Evolutionary conservation across 92 coral and sea anemone genomes (phyloP).

Genomic region (Blastomussa wellsi): DNA sequence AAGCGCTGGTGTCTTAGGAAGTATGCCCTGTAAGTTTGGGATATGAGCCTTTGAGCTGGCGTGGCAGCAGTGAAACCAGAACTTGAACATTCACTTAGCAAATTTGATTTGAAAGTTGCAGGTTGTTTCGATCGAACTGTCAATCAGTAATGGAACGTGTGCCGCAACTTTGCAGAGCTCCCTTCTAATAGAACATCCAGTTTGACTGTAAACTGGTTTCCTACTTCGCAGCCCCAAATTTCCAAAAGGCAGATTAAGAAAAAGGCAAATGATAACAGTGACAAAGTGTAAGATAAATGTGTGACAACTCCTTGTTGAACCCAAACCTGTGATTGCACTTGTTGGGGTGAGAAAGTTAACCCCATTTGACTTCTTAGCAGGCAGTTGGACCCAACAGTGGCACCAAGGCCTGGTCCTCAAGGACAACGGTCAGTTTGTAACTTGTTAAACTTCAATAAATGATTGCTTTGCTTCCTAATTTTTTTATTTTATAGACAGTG

Average conservation of each 20-base stretch:
- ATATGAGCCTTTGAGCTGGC: no score
- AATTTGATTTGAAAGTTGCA: no score
- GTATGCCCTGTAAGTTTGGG: no score
- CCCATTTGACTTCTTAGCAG: constrained; percentile 40
- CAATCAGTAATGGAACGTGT: no score
- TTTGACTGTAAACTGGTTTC: background rate
- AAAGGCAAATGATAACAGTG: background rate
- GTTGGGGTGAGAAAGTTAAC: constrained; percentile 9
- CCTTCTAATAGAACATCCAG: no score
- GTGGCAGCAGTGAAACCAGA: no score
- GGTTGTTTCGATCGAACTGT: no score
- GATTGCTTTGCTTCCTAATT: background rate
- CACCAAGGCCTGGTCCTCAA: constrained; percentile 37
- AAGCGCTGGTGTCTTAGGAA: no score
- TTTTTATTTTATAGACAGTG: background rate
- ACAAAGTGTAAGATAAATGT: background rate
- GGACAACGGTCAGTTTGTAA: constrained; percentile 39
- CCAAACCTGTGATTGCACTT: background rate
- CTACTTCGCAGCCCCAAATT: background rate
- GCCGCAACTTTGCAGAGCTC: no score
- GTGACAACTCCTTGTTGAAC: background rate
- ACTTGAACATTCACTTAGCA: no score
- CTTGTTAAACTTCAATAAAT: background rate
- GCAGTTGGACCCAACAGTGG: constrained; percentile 50
- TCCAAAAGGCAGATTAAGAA: background rate